Evolutionary conservation across 2,888 invertebrate species (phyloP), one percentile per base, ranked within the genome.

Genomic region (Galeopsomyia nigrocyanea): DNA sequence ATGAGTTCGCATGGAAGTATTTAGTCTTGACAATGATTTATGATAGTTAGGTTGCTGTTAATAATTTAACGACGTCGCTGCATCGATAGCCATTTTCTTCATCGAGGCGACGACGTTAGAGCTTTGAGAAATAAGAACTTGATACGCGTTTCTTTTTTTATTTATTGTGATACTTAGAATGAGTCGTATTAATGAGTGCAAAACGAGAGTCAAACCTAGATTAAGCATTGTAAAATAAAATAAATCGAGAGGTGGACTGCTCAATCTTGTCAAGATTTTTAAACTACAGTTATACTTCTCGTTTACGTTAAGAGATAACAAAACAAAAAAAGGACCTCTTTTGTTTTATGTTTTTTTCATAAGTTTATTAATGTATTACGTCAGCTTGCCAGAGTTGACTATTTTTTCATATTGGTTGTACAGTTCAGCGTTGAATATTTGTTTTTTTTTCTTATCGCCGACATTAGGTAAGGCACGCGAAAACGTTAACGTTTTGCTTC

Each of bases 81-180:
- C 31, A 31, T 31, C 31, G 31, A 51, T 10, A 19, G 19, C 6
- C 19, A 22, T 39, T 17, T 58, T 39, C 61, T 68, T 68, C 68
- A 50, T 69, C 63, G 31, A 19, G 49, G 55, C 47, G 46, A 49
- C 39, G 31, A 50, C 22, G n/a, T 62, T n/a, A 63, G 26, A 50
- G 22, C 31, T 65, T 50, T 19, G 50, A 26, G 50, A 22, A 57
- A 21, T 55, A 57, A 7, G 19, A 71, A 70, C 53, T 39, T 50
- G 55, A 57, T 46, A 62, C 16, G 58, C 64, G 55, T 61, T 50
- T 56, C 63, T 39, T 66, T 63, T 53, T 72, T 73, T 73, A 68
- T 68, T 73, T 73, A 73, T 73, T 73, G 73, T 69, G 73, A 69
- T 73, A 73, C 57, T 73, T 69, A 69, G 62, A 58, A 51, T 57